A percentile compares a stretch with the other conserved stretches of the same genome.
phyloP scores from a whole-genome alignment of 2,113 vertebrate genomes.

The Hemichromis elongatus region DNA sequence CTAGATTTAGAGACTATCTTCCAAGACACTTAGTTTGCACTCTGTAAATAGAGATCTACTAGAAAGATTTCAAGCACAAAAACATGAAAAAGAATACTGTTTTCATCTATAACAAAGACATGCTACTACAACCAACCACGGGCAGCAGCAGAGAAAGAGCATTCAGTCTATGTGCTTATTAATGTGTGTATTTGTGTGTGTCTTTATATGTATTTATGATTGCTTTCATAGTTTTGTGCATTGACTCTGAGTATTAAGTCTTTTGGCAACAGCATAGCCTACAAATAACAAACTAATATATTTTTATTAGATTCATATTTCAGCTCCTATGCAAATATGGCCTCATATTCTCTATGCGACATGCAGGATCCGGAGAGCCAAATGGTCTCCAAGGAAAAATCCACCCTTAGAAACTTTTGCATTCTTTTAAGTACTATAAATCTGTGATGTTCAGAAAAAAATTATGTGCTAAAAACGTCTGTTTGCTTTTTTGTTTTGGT shows the following conservation, averaged over 20 bases:
- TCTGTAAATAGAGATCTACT: slow-evolving; percentile 48
- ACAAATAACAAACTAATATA: slow-evolving; percentile 39
- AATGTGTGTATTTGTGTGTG: background rate
- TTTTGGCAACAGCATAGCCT: slow-evolving; percentile 45
- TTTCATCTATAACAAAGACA: slow-evolving; percentile 60
- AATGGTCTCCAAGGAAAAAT: slow-evolving; percentile 11
- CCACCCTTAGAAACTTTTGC: slow-evolving; percentile 7
- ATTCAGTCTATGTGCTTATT: slow-evolving; percentile 17
- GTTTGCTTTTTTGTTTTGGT: background rate
- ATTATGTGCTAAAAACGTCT: background rate
- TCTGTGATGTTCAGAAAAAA: background rate
- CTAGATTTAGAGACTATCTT: slow-evolving; percentile 30
- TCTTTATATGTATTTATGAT: background rate
- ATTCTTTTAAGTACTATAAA: background rate
- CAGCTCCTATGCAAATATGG: slow-evolving; percentile 39
- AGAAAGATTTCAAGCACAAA: slow-evolving; percentile 53
- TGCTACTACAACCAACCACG: slow-evolving; percentile 62
- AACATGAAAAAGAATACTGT: slow-evolving; percentile 32
- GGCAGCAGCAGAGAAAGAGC: slow-evolving; percentile 56
- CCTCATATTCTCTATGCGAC: slow-evolving; percentile 16
- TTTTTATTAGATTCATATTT: slow-evolving; percentile 24
- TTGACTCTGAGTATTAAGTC: slow-evolving; percentile 20
- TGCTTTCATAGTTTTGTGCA: slow-evolving; percentile 47
- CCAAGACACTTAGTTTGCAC: slow-evolving; percentile 38
- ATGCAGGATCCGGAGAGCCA: slow-evolving; percentile 29